Conservation (phyloP, 2,797 vertebrate species). For the Chelon auratus region DNA sequence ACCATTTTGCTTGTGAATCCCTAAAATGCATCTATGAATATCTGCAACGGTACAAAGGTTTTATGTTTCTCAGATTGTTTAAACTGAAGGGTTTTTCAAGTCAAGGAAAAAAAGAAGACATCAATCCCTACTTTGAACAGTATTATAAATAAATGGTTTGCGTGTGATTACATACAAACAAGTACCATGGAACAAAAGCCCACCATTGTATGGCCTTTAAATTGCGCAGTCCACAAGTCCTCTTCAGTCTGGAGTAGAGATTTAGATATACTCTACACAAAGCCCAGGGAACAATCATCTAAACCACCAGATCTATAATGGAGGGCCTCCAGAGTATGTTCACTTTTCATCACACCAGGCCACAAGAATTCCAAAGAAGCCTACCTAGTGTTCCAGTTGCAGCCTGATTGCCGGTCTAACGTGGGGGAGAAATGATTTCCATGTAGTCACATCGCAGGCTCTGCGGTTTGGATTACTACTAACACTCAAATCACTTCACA, state of each 20-base stretch:
- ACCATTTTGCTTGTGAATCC: too few relatives aligned
- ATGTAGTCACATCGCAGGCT: slow-evolving; percentile 50
- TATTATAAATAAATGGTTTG: too few relatives aligned
- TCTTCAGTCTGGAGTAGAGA: slow-evolving; percentile 37
- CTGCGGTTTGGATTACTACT: slow-evolving; percentile 61
- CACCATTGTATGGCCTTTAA: slow-evolving; percentile 19
- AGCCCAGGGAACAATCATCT: slow-evolving; percentile 59
- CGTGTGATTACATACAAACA: background rate
- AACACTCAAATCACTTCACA: slow-evolving; percentile 45
- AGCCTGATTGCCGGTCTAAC: slow-evolving; percentile 58
- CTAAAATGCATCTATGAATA: too few relatives aligned
- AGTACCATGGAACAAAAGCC: background rate
- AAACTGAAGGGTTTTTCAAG: too few relatives aligned
- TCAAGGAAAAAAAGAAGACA: too few relatives aligned
- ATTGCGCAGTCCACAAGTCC: slow-evolving; percentile 11
- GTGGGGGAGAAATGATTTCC: slow-evolving; percentile 58
- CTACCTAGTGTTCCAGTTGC: slow-evolving; percentile 48
- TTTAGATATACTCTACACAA: slow-evolving; percentile 50
- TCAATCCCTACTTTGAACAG: too few relatives aligned
- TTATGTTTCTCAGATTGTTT: too few relatives aligned
- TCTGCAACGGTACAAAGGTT: too few relatives aligned
- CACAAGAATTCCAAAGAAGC: slow-evolving; percentile 64
- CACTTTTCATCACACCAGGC: slow-evolving; percentile 66
- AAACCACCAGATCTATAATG: slow-evolving; percentile 58
- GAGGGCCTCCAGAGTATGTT: slow-evolving; percentile 41